A percentile compares a stretch with the other conserved stretches of the same genome.
Evolutionary conservation across 1,140 invertebrate species (phyloP).

Genomic region (Hormaphis cornu): DNA sequence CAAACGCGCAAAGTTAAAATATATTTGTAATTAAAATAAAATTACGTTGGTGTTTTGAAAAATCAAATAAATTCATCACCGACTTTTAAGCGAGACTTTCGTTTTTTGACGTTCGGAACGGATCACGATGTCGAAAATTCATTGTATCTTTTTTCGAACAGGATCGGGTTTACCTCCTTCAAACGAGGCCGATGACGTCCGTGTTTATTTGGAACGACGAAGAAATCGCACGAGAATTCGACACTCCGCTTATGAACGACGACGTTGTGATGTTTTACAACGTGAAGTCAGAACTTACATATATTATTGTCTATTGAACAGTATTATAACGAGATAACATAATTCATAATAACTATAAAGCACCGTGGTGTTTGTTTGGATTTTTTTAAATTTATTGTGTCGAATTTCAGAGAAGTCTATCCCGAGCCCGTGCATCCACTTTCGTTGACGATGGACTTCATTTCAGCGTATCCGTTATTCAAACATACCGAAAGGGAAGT

Average conservation of each 20-base stretch:
- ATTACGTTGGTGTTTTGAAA: too few species aligned
- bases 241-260: conserved; percentile 47
- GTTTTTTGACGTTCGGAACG: too few species aligned
- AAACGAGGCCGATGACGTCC: conserved; percentile 63
- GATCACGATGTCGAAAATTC: too few species aligned
- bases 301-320: too few species aligned
- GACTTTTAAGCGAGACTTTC: too few species aligned
- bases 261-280: conserved; percentile 46
- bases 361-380: too few species aligned
- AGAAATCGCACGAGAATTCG: conserved; percentile 63
- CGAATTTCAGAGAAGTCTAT: conserved; percentile 3
- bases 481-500: not conserved
- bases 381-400: not conserved
- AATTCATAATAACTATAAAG: too few species aligned
- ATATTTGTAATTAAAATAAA: too few species aligned
- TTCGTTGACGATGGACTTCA: not conserved
- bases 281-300: conserved; percentile 43
- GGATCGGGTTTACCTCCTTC: conserved; percentile 53
- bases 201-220: conserved; percentile 59
- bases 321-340: too few species aligned
- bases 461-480: not conserved
- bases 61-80: too few species aligned
- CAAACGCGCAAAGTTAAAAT: too few species aligned
- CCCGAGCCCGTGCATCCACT: not conserved
- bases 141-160: not conserved